Percentiles rank a stretch among this genome's conserved stretches.
These are phyloP conservation scores for Clupea harengus DNA, from an alignment of 2,113 vertebrate genomes.

Conservation along the genomic window DNA sequence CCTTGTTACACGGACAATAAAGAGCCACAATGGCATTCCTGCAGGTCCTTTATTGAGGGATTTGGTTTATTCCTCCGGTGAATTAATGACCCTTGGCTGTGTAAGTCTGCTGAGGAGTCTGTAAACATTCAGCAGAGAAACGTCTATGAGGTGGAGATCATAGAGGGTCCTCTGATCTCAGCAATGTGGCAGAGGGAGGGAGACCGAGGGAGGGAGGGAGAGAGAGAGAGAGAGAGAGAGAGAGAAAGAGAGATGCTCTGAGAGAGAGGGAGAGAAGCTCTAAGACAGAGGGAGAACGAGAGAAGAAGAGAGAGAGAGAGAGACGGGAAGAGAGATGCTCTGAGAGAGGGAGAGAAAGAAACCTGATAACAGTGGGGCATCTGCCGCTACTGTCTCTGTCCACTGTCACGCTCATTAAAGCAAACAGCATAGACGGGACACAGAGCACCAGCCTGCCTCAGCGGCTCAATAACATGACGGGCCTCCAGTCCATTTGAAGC, in stretches of 20 bases:
- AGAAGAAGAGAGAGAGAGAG: not conserved
- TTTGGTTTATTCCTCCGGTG: not conserved
- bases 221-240: not conserved
- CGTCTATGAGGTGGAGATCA: not conserved
- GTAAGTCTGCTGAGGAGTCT: not conserved
- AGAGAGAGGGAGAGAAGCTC: too few relatives aligned
- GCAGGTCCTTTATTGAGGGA: not conserved
- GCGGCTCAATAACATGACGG: not conserved
- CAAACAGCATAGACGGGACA: not conserved
- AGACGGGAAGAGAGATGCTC: not conserved
- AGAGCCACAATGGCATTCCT: not conserved
- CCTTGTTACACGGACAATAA: not conserved
- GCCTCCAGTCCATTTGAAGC: conserved; percentile 6
- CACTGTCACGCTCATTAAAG: conserved; percentile 4
- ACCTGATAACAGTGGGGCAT: not conserved
- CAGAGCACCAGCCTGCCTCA: not conserved
- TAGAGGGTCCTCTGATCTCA: not conserved
- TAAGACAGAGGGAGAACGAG: not conserved
- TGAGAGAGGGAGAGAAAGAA: not conserved
- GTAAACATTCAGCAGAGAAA: not conserved
- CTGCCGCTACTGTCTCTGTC: not conserved
- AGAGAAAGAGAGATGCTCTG: not conserved
- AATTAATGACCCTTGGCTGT: not conserved
- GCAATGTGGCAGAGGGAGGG: not conserved
- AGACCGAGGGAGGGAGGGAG: not conserved